Evolutionary conservation across 2,888 invertebrate species (phyloP), one percentile per base, ranked within the genome.

Genomic region (Epinotia ramella): DNA sequence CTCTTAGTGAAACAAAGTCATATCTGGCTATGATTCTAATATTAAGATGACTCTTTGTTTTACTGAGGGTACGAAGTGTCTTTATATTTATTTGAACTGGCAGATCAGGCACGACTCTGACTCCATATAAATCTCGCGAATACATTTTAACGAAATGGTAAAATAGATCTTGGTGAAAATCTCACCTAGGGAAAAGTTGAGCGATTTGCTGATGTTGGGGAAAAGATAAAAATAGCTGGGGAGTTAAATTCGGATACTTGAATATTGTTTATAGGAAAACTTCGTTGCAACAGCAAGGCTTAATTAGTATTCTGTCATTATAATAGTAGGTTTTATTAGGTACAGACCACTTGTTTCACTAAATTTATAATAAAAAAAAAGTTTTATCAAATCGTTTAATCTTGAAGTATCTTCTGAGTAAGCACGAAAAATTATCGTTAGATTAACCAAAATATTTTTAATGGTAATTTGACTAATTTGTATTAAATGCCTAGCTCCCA

Each of bases 31-130:
- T 60, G 69, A 60, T 69, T 11, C 59, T 46, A 46, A 69, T 69
- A 69, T 11, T 33, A 59, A 60, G 69, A 69, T 28, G 69, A 63
- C 28, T 20, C 70, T 71, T 71, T 62, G 63, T 71, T n/a, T 63
- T 46, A 74, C n/a, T 49, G 20, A 85, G 87, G 87, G 84, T 88
- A 87, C 85, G 85, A 91, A 92, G 91, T 93, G 93, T 92, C 90
- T 85, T 88, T 87, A 89, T 90, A 90, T 90, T 92, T 92, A 93
- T 93, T 90, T 93, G 88, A 89, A 90, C 89, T 87, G 87, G 86
- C 83, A 88, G 88, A 93, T 93, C 92, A 85, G 83, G 91, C 94
- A 93, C 93, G 93, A 93, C 92, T 90, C 79, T 81, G 84, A 88
- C 88, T 89, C 87, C 85, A 88, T 91, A 89, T 90, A 90, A 88